Base-by-base conservation (phyloP, 2,797 vertebrate species). In the Parotocinclus haroldoi region DNA sequence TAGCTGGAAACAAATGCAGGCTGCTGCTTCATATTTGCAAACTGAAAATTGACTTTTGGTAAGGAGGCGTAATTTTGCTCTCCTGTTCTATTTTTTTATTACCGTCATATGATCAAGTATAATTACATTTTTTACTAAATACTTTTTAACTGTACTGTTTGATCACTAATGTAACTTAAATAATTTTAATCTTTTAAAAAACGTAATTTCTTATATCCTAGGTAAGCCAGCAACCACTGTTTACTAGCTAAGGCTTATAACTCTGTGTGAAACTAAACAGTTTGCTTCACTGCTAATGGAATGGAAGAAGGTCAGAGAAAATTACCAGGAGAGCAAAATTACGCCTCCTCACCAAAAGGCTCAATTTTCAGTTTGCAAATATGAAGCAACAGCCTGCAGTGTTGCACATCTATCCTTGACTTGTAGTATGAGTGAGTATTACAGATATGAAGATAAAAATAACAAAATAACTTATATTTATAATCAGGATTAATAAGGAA, bases 271-370 rank as follows among this genome's bases (percentile, higher is more conserved):
- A 66, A 42, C 19, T 48, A 68, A 56, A 66, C 27, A 52, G 63
- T 69, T 63, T 72, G 18, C 58, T 65, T 49, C 53, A 57, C 14
- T 7, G 18, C 56, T 66, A 75, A 73, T 65, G 40, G 56, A 19
- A 36, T 7, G 49, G 57, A 13, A 9, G 64, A 63, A 74, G 68
- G 71, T 73, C 68, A 58, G 13, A 37, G 46, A 37, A 58, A 71
- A 71, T 58, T 39, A 71, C n/a, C 10, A 64, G 45, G 59, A 58
- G 9, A 17, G 60, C 44, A 27, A 52, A 68, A 60, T 72, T 48
- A 69, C 36, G 44, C 64, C 42, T 62, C 46, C 38, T 42, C 58
- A 66, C 51, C 7, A 53, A 74, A 62, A 56, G 11, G 50, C 57
- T 55, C 9, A 17, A 16, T 17, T 69, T 63, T 52, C 9, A 40